Base-by-base conservation (phyloP, 1,140 invertebrate genomes). In the Drosophila miranda region DNA sequence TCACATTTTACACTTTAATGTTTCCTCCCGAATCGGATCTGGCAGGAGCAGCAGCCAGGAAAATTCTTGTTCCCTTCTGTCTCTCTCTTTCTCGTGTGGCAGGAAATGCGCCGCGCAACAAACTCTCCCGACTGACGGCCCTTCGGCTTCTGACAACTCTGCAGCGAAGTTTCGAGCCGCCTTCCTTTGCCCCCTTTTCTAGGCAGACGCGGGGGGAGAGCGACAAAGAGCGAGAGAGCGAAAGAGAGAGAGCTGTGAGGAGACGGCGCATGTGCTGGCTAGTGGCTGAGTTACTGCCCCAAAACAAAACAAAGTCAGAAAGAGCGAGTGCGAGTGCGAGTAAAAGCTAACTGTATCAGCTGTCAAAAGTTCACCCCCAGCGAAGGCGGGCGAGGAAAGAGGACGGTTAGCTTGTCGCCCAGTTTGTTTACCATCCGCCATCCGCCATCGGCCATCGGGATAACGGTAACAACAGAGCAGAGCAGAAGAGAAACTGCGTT, bases 81-180 rank as follows among this genome's bases (percentile, higher is more conserved):
- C 34, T 38, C 34, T 38, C 34, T 11, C 34, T 13, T 11, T 41
- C 49, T 28, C 9, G 45, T 57, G 28, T 23, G 53, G 42, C 52
- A 58, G 53, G 28, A 66, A 51, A 28, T 67, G 73, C 69, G 57
- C 34, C 52, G 69, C 63, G 63, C 70, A 34, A 62, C 57, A 52
- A 78, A 78, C 82, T 80, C 55, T 63, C 52, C 53, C 49, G 73
- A 74, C 77, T 64, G 81, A 77, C 77, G 67, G 77, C 51, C 80
- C 49, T 77, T 86, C 82, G 69, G 81, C 58, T 78, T 86, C 82
- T 86, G 81, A 71, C 55, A 80, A 81, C 81, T 77, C 73, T 84
- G 82, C 81, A 72, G 68, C 82, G 81, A 86, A 86, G 81, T 86
- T 87, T 63, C 30, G 73, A 73, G 59, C 54, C 69, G 63, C 42